A percentile compares a stretch with the other conserved stretches of the same genome.
phyloP scores from a whole-genome alignment of 2,797 vertebrate genomes.

The Hoplostethus atlanticus region DNA sequence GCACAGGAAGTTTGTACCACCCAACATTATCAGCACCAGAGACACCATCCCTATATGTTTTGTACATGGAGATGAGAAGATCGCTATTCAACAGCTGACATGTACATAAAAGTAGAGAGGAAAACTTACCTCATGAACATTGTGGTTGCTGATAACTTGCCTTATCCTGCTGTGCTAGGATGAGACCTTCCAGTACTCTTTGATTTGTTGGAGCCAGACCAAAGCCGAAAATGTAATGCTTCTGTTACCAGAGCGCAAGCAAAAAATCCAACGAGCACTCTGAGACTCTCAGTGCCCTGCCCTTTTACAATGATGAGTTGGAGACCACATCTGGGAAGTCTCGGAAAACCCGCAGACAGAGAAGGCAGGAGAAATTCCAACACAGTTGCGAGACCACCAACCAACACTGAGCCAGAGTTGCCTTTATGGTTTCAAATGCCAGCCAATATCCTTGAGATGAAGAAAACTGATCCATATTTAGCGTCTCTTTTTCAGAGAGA shows the following conservation, averaged over 20 bases:
- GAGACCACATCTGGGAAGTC: slow-evolving; percentile 6
- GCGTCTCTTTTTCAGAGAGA: neutral
- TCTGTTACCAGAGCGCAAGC: too few species aligned
- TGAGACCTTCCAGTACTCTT: neutral
- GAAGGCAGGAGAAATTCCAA: slow-evolving; percentile 6
- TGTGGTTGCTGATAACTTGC: too few species aligned
- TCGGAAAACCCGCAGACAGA: slow-evolving; percentile 6
- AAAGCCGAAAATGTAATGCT: slow-evolving; percentile 6
- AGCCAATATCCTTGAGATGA: slow-evolving; percentile 2
- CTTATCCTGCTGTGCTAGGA: too few species aligned
- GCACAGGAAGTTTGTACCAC: neutral
- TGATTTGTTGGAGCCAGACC: neutral
- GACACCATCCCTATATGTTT: neutral
- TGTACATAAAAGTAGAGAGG: neutral
- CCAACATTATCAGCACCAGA: neutral
- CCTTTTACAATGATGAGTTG: slow-evolving; percentile 13
- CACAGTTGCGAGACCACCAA: neutral
- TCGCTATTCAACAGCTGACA: neutral
- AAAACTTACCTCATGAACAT: too few species aligned
- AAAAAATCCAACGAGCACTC: too few species aligned
- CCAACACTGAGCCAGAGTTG: neutral
- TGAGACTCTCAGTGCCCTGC: neutral
- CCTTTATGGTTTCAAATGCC: slow-evolving; percentile 1
- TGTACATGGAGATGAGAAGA: neutral
- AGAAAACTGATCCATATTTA: slow-evolving; percentile 6